phyloP scores from a whole-genome alignment of 2,113 vertebrate genomes.

The Nothocercus julius region DNA sequence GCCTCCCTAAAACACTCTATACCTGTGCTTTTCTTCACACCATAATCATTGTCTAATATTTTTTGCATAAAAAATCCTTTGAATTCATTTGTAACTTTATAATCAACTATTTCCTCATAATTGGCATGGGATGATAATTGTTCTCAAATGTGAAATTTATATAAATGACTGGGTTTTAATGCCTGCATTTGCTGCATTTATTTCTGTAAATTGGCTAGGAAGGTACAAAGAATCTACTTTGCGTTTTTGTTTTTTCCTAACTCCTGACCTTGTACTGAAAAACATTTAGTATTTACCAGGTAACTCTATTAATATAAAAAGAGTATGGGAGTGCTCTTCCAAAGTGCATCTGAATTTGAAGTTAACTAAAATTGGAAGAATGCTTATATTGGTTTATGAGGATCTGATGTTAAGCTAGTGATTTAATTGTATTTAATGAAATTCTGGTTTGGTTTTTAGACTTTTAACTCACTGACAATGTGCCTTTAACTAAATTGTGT shows the following conservation, averaged over 20 bases:
- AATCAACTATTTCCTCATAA: conserved; percentile 41
- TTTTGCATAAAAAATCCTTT: not conserved
- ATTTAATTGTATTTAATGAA: conserved; percentile 55
- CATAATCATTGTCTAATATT: not conserved
- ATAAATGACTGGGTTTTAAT: conserved; percentile 52
- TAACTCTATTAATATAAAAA: not conserved
- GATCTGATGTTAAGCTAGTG: conserved; percentile 62
- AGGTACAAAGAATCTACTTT: not conserved
- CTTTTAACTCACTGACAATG: conserved; percentile 76
- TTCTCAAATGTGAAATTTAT: conserved; percentile 16
- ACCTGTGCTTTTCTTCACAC: not conserved
- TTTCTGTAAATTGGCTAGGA: conserved; percentile 36
- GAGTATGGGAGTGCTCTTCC: conserved; percentile 41
- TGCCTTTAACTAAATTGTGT: conserved; percentile 79
- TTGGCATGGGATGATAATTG: conserved; percentile 42
- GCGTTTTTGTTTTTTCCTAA: not conserved
- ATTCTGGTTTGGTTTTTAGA: conserved; percentile 62
- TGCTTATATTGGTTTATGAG: conserved; percentile 34
- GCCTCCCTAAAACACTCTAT: conserved; percentile 36
- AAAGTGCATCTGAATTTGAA: conserved; percentile 45
- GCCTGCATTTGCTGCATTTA: conserved; percentile 52
- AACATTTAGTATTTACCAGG: conserved; percentile 33
- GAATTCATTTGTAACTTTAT: conserved; percentile 14
- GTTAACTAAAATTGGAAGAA: conserved; percentile 43
- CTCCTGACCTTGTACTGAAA: conserved; percentile 61